Percentiles rank a stretch among this genome's conserved stretches.
phyloP scores from a whole-genome alignment of 2,888 invertebrate species.

The Campoplex capitator region DNA sequence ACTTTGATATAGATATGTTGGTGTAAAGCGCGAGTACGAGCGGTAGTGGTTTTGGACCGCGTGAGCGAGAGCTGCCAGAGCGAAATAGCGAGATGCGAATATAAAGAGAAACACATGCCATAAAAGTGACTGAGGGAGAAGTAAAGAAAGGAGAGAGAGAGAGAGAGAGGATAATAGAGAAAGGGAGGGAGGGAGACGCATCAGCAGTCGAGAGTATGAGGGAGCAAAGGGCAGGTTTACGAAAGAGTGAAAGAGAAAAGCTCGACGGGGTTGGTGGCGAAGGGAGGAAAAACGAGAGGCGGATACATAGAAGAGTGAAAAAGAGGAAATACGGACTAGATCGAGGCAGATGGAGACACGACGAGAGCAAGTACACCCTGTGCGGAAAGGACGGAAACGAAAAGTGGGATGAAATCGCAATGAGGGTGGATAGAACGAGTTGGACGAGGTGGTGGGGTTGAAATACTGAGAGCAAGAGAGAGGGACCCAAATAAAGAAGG shows the following conservation, averaged over 20 bases:
- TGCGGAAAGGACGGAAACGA: slow-evolving; percentile 56
- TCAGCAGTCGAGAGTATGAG: slow-evolving; percentile 46
- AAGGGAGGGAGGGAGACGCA: slow-evolving; percentile 33
- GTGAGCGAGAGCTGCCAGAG: slow-evolving; percentile 50
- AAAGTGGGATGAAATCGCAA: slow-evolving; percentile 68
- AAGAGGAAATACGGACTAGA: slow-evolving; percentile 61
- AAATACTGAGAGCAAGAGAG: slow-evolving; percentile 66
- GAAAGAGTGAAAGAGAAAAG: slow-evolving; percentile 62
- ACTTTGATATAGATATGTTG: slow-evolving; percentile 19
- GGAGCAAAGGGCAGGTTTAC: slow-evolving; percentile 53
- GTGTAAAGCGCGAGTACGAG: slow-evolving; percentile 16
- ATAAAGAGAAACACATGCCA: slow-evolving; percentile 56
- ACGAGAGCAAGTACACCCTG: slow-evolving; percentile 35
- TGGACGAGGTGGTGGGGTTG: slow-evolving; percentile 60
- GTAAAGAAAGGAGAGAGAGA: not conserved
- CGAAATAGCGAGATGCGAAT: slow-evolving; percentile 56
- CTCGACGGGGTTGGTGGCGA: not conserved
- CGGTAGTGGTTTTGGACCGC: slow-evolving; percentile 48
- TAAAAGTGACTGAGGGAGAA: slow-evolving; percentile 57
- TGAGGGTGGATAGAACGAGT: slow-evolving; percentile 68
- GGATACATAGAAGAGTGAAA: slow-evolving; percentile 61
- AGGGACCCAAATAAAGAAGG: slow-evolving; percentile 65
- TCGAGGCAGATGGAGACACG: slow-evolving; percentile 61
- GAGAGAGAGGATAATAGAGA: not conserved
- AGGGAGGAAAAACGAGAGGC: slow-evolving; percentile 65